Conservation (phyloP, 2,113 vertebrate genomes). For the Apodemus sylvaticus region DNA sequence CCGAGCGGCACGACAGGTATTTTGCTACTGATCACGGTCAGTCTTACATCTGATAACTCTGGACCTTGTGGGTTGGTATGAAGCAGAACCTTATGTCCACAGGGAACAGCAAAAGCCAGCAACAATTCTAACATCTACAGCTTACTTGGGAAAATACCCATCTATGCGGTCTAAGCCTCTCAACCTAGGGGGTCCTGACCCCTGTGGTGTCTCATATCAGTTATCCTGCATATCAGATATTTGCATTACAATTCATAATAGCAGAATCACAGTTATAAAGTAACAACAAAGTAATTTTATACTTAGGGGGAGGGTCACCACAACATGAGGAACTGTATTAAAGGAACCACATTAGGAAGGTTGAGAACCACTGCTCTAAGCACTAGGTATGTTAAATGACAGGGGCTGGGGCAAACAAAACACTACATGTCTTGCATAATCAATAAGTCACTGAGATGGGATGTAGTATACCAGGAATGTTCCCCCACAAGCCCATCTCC, state of each 20-base stretch:
- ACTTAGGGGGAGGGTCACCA: neutral
- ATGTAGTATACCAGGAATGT: neutral
- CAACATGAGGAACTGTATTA: neutral
- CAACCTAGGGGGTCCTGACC: neutral
- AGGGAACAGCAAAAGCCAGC: neutral
- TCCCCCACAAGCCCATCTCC: neutral
- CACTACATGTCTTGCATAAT: neutral
- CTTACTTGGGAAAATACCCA: too few species aligned
- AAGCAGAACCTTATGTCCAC: fast-evolving
- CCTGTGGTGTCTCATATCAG: neutral
- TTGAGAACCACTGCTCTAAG: neutral
- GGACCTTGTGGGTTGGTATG: neutral
- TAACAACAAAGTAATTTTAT: neutral
- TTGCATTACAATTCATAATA: neutral
- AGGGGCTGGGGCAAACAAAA: neutral
- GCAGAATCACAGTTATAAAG: neutral
- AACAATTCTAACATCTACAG: neutral
- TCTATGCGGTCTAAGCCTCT: neutral
- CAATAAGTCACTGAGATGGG: neutral
- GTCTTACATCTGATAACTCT: neutral
- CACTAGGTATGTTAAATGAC: fast-evolving
- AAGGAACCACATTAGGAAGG: neutral
- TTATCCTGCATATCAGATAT: neutral
- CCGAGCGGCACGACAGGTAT: neutral
- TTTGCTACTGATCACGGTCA: neutral